phyloP scores from a whole-genome alignment of 2,797 vertebrate species.

The Falco concolor region DNA sequence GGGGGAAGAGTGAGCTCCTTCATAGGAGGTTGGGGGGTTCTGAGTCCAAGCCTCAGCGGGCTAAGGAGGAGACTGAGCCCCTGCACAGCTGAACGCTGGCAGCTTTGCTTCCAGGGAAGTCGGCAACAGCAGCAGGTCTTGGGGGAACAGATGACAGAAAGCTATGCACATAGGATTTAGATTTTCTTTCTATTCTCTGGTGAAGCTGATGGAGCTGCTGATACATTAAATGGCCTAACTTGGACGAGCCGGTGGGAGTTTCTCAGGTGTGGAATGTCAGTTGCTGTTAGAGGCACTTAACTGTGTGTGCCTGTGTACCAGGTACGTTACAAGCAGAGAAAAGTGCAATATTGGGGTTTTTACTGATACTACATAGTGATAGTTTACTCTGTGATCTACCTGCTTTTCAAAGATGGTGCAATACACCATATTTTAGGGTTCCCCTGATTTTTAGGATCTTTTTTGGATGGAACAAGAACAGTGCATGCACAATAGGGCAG shows the following conservation, averaged over 20 bases:
- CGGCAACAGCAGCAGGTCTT: neutral
- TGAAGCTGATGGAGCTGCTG: neutral
- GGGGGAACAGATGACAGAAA: neutral
- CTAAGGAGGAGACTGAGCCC: neutral
- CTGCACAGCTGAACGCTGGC: neutral
- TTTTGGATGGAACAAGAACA: neutral
- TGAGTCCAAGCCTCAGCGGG: neutral
- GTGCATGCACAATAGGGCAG: neutral
- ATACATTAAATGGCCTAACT: neutral
- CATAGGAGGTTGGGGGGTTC: neutral
- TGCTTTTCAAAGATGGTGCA: neutral
- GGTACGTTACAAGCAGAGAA: neutral
- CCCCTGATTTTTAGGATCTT: neutral
- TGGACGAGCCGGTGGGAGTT: neutral
- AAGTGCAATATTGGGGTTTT: neutral
- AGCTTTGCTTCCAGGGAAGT: neutral
- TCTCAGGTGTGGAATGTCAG: neutral
- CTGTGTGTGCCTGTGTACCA: neutral
- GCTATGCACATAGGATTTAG: neutral
- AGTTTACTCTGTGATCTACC: neutral
- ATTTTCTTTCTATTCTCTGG: neutral
- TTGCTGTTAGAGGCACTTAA: neutral
- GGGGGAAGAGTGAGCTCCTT: neutral
- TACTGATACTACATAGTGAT: neutral
- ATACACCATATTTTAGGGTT: neutral